These are phyloP conservation scores for Lepus townsendii DNA, from an alignment of 2,797 vertebrate genomes.

Conservation along the genomic window DNA sequence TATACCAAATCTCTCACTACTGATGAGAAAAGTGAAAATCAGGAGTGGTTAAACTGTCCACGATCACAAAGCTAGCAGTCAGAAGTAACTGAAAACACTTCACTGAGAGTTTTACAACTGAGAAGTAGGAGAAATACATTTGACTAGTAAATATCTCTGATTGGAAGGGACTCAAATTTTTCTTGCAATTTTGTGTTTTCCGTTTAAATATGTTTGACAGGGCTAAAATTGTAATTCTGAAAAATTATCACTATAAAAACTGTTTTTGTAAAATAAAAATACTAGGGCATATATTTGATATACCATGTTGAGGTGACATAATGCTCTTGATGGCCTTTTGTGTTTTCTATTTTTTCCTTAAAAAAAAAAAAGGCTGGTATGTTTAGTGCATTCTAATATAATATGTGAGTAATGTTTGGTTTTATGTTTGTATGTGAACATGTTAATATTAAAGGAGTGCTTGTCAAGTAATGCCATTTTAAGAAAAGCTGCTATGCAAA, in stretches of 20 bases:
- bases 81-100: conserved; percentile 29
- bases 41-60: background rate
- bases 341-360: conserved; percentile 1
- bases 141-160: background rate
- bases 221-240: conserved; percentile 30
- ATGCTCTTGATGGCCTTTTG: background rate
- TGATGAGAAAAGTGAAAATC: conserved; percentile 46
- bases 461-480: conserved; percentile 49
- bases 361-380: background rate
- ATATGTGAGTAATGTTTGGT: conserved; percentile 40
- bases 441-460: conserved; percentile 13
- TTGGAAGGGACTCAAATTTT: conserved; percentile 26
- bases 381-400: conserved; percentile 56
- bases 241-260: background rate
- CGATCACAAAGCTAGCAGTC: background rate
- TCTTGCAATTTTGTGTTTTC: conserved; percentile 35
- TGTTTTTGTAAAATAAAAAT: background rate
- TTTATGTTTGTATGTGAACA: conserved; percentile 54
- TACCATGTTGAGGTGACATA: conserved; percentile 10
- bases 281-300: background rate
- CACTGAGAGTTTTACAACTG: background rate
- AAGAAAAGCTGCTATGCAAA: conserved; percentile 32
- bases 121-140: background rate
- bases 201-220: conserved; percentile 9
- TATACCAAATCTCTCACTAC: background rate